Evolutionary conservation across 2,888 invertebrate genomes (phyloP).

Genomic region (Sarcophaga carnaria): DNA sequence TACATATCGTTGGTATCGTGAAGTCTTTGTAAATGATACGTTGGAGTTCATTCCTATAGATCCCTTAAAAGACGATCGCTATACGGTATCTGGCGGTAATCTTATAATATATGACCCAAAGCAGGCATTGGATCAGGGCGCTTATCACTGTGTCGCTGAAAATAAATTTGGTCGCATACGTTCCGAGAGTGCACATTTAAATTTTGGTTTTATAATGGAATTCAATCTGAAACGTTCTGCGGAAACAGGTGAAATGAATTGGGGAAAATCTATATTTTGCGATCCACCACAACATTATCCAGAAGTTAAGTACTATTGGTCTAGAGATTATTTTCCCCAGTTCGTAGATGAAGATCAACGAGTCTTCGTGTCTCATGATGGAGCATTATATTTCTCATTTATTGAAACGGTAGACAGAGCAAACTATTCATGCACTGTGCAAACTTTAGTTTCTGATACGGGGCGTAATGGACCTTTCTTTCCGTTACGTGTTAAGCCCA

Average conservation of each 20-base stretch:
- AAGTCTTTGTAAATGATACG: slow-evolving; percentile 91
- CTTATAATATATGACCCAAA: slow-evolving; percentile 94
- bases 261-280: slow-evolving; percentile 96
- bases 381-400: slow-evolving; percentile 96
- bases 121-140: slow-evolving; percentile 90
- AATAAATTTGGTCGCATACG: slow-evolving; percentile 94
- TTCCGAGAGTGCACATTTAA: slow-evolving; percentile 92
- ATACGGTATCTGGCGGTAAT: slow-evolving; percentile 95
- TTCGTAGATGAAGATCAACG: slow-evolving; percentile 96
- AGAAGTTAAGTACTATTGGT: slow-evolving; percentile 94
- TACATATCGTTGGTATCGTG: slow-evolving; percentile 94
- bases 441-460: slow-evolving; percentile 92
- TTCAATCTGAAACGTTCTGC: slow-evolving; percentile 93
- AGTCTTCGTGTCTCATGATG: slow-evolving; percentile 96
- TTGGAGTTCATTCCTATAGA: slow-evolving; percentile 89
- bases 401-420: slow-evolving; percentile 95
- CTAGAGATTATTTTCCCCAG: slow-evolving; percentile 93
- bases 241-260: slow-evolving; percentile 94
- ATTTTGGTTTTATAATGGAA: slow-evolving; percentile 95
- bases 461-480: slow-evolving; percentile 96
- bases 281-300: slow-evolving; percentile 97
- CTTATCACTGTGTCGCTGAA: slow-evolving; percentile 95
- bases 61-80: slow-evolving; percentile 88
- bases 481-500: slow-evolving; percentile 89
- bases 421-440: slow-evolving; percentile 95